Conservation (phyloP, 2,797 vertebrate species). For the Cirrhinus mrigala region DNA sequence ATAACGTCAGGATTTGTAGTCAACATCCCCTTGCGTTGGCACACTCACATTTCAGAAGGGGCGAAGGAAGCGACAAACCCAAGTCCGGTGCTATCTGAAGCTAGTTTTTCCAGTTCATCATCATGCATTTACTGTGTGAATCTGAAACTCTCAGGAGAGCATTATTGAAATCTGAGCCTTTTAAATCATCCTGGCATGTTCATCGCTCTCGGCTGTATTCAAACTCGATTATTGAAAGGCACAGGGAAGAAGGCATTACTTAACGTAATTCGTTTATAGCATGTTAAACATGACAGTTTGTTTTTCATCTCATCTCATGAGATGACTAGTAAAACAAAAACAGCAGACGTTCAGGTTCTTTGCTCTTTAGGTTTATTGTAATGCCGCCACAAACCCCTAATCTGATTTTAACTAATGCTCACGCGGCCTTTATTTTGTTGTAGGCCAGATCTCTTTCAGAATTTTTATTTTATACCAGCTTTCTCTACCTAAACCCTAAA, state of each 20-base stretch:
- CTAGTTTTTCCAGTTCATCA: conserved; percentile 2
- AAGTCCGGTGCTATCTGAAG: not conserved
- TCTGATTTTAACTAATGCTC: not conserved
- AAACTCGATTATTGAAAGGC: not conserved
- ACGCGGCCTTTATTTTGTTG: not conserved
- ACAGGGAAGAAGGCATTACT: not conserved
- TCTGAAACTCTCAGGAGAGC: conserved; percentile 42
- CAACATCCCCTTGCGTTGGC: not conserved
- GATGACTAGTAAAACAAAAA: not conserved
- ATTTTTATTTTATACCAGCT: conserved; percentile 11
- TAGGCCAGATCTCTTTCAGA: not conserved
- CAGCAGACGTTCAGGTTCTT: not conserved
- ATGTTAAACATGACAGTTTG: conserved; percentile 9
- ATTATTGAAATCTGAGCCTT: conserved; percentile 26
- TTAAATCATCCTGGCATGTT: conserved; percentile 27
- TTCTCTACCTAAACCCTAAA: conserved; percentile 17
- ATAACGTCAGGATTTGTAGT: not conserved
- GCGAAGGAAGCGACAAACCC: no score
- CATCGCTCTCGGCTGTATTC: conserved; percentile 4
- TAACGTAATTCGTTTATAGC: not conserved
- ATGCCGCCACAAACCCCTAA: not conserved
- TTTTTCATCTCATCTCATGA: not conserved
- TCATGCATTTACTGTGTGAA: not conserved
- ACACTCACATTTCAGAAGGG: not conserved
- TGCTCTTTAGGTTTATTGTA: not conserved